Base-by-base conservation (phyloP, 2,113 vertebrate species). In the Nerophis lumbriciformis region DNA sequence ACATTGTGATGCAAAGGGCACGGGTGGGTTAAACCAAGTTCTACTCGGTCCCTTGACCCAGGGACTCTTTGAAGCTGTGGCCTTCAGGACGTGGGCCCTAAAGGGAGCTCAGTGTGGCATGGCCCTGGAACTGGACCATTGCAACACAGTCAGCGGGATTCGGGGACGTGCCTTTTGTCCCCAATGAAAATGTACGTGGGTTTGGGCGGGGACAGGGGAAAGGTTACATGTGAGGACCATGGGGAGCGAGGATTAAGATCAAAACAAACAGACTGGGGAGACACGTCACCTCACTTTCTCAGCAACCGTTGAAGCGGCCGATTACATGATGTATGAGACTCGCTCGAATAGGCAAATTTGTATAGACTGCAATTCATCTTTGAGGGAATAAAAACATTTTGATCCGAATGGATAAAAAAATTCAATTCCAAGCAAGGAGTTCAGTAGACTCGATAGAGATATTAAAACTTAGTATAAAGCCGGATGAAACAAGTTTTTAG, bases 151-250 rank as follows among this genome's bases (percentile, higher is more conserved):
- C 80, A 79, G 74, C 48, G 45, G 78, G 85, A 78, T 71, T 68
- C 1, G 13, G 59, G 72, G 68, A 52, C 53, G 4, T 10, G 9
- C 63, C 78, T 72, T 87, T 90, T 88, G 84, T 88, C 71, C 76
- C 72, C 68, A 83, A 88, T 88, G 85, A 89, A 91, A 89, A 88
- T 87, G 71, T 85, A 88, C 85, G 71, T 77, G 73, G 71, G 71
- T 77, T 78, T 83, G 83, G 82, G 85, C 61, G 79, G 78, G 73
- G 66, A 71, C 7, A 15, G 57, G 65, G 68, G 61, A 76, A 65
- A 77, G 81, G 76, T 82, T 82, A 53, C 70, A 68, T 63, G 64
- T 65, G 81, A 67, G 69, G 76, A 69, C 51, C 73, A 66, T 50
- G 64, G 73, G 69, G 77, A 65, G 72, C 21, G 70, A 53, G 61